Evolutionary conservation across 2,113 vertebrate genomes (phyloP), one percentile per base, ranked within the genome.

Genomic region (Rhombomys opimus): DNA sequence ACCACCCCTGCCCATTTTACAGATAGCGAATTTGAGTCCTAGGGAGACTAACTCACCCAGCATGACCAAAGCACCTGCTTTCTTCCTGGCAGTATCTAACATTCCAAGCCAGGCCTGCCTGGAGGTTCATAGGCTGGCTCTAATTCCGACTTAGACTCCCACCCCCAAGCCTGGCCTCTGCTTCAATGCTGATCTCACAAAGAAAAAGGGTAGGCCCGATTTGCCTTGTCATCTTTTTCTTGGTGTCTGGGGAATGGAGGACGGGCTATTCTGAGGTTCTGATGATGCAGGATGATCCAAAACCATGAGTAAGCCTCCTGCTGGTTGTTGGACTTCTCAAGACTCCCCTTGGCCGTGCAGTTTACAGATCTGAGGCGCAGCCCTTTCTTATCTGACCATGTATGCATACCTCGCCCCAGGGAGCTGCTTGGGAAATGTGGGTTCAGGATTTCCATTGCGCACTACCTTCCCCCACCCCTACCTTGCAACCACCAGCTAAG

Each of bases 401-500:
- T 20, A 11, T 1, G 52, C 65, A 73, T 41, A 61, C 77, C 92
- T 67, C 9, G 17, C 15, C 87, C 54, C 38, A 38, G 54, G 76
- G n/a, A 86, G 59, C 11, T 50, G 81, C 81, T 52, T 68, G 65
- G 80, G 81, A 92, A 94, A 63, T 84, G 90, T 82, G 30, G n/a
- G 81, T 65, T 59, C 78, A 30, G n/a, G n/a, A 70, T 75, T 92
- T 88, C 35, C 32, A 35, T 50, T 27, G 4, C 7, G 70, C 30
- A 68, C 90, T 65, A 7, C 30, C 32, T 38, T 59, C 57, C 1
- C 46, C 13, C 12, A n/a, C n/a, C 57, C 25, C 32, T 8, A 5
- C 12, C 41, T 70, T 9, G 35, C 6, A 25, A 30, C 30, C 38
- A 25, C 35, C 54, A 54, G 95, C 94, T 92, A 97, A 96, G 80